Evolutionary conservation across 2,797 vertebrate species (phyloP).

Genomic region (Telmatherina bonti): DNA sequence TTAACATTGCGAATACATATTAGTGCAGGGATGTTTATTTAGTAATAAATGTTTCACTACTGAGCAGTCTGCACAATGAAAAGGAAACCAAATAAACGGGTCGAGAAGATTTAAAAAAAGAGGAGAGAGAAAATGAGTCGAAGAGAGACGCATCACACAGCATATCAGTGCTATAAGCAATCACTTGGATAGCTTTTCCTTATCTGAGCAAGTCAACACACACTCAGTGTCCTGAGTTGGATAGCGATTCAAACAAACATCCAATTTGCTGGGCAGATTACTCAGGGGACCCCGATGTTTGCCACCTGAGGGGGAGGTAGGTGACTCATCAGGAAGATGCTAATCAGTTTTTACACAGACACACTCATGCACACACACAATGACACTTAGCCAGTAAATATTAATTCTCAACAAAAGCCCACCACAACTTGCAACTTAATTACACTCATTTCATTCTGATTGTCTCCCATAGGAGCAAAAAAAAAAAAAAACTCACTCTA

Average conservation of each 20-base stretch:
- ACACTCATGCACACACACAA: constrained; percentile 32
- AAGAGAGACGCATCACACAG: constrained; percentile 25
- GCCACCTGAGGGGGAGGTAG: constrained; percentile 64
- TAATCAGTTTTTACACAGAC: constrained; percentile 61
- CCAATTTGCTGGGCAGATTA: constrained; percentile 83
- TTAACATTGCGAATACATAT: too few species aligned
- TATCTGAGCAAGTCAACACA: constrained; percentile 33
- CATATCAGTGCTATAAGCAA: constrained; percentile 35
- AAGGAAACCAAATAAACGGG: constrained; percentile 7
- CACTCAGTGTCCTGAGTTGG: constrained; percentile 45
- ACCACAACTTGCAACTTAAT: constrained; percentile 80
- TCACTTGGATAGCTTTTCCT: constrained; percentile 34
- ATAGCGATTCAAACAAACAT: constrained; percentile 79
- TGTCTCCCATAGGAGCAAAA: constrained; percentile 73
- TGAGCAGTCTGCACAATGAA: neutral
- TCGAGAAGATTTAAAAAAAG: constrained; percentile 5
- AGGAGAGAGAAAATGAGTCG: constrained; percentile 1
- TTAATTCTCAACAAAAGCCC: constrained; percentile 79
- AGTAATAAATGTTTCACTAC: neutral
- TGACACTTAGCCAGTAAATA: constrained; percentile 68
- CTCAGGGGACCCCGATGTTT: constrained; percentile 70
- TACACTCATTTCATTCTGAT: constrained; percentile 82
- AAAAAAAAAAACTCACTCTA: constrained; percentile 44
- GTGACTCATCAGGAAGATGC: constrained; percentile 69
- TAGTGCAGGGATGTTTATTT: too few species aligned